Evolutionary conservation across 2,888 invertebrate genomes (phyloP).

Genomic region (Caenorhabditis sinica): DNA sequence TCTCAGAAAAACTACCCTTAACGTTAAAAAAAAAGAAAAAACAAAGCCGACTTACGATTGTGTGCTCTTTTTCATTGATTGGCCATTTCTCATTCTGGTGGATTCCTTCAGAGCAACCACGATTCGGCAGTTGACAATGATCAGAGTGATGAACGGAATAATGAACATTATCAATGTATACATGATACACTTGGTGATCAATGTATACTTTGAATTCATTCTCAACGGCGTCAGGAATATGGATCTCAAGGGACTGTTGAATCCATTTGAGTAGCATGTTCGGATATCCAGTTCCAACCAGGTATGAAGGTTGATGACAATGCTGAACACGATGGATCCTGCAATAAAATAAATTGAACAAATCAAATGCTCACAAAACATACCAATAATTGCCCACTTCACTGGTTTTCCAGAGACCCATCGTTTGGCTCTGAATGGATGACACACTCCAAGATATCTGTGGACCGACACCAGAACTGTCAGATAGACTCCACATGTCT

Average conservation of each 20-base stretch:
- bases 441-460: conserved; percentile 75
- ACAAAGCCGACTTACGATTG: conserved; percentile 69
- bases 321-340: conserved; percentile 79
- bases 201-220: conserved; percentile 64
- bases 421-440: conserved; percentile 81
- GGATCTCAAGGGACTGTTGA: conserved; percentile 69
- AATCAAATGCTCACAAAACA: not conserved
- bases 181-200: conserved; percentile 69
- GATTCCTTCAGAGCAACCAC: conserved; percentile 78
- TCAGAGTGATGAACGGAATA: conserved; percentile 80
- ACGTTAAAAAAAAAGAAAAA: not conserved
- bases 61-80: conserved; percentile 71
- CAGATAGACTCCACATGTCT: conserved; percentile 82
- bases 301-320: conserved; percentile 81
- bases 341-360: not conserved
- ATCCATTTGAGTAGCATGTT: conserved; percentile 76
- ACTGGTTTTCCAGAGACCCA: conserved; percentile 81
- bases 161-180: conserved; percentile 82
- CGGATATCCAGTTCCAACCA: conserved; percentile 80
- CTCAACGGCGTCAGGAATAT: conserved; percentile 74
- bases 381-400: conserved; percentile 72
- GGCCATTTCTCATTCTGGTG: conserved; percentile 76
- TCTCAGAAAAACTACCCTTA: not conserved
- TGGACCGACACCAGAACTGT: conserved; percentile 82
- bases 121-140: conserved; percentile 82